Conservation (phyloP, 2,888 invertebrate genomes). For the Drosophila hamatofila region DNA sequence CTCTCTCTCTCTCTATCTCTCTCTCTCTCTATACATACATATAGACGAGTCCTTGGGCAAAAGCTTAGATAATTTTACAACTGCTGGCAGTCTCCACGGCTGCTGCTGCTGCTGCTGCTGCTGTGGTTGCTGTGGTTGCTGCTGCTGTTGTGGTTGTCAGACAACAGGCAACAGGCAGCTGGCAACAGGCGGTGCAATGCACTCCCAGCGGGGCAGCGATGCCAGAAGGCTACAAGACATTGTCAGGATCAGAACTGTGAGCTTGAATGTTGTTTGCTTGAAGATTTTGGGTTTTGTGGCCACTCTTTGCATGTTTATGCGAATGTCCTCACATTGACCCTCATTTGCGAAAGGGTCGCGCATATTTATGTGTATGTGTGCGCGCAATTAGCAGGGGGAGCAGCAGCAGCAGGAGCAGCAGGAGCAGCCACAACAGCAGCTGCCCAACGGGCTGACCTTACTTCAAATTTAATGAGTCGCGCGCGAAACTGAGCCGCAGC, state of each 20-base stretch:
- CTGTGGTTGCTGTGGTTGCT: constrained; percentile 14
- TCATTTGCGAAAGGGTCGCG: constrained; percentile 39
- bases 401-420: constrained; percentile 15
- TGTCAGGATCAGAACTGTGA: constrained; percentile 9
- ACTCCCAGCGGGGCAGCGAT: constrained; percentile 1
- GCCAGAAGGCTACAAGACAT: constrained; percentile 12
- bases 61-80: constrained; percentile 11
- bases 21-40: background rate
- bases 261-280: constrained; percentile 21
- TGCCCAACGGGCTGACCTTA: constrained; percentile 55
- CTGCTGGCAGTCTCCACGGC: constrained; percentile 22
- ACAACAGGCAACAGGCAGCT: background rate
- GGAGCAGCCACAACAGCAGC: constrained; percentile 16
- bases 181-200: constrained; percentile 11
- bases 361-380: constrained; percentile 50
- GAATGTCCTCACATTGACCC: constrained; percentile 73
- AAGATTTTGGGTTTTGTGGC: constrained; percentile 10
- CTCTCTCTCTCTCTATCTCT: too few relatives aligned
- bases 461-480: constrained; percentile 64
- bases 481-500: constrained; percentile 47
- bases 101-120: constrained; percentile 20
- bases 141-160: constrained; percentile 4
- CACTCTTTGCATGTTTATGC: constrained; percentile 42
- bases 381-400: constrained; percentile 61
- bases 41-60: background rate